Evolutionary conservation across 2,797 vertebrate species (phyloP), one percentile per base, ranked within the genome.

Genomic region (Gambusia yucatana): DNA sequence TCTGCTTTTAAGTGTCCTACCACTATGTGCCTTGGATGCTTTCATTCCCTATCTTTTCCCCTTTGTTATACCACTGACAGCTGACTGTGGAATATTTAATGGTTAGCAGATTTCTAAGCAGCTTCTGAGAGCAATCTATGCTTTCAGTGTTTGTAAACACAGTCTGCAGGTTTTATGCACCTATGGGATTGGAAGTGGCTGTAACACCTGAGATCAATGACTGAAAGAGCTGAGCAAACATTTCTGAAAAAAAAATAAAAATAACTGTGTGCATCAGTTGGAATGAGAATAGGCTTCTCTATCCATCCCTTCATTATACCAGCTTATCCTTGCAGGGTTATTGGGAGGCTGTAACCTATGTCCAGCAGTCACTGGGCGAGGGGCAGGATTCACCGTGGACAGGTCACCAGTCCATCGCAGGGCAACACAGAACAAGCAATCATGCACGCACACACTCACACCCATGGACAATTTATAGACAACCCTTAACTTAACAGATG

Each of bases 151-250:
- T 67, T n/a, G 67, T n/a, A 70, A 13, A 70, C 2, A 6, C 22
- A n/a, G 10, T 70, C 41, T 70, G 67, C 11, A 70, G 41, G 67
- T 70, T 69, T 70, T 44, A 70, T n/a, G 6, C 41, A 70, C 10
- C 10, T 70, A 41, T 70, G 22, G 22, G 6, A 4, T 43, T 70
- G 39, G 67, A 70, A 44, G 25, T 6, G 39, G 6, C 41, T 70
- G 4, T 4, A 44, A 44, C 41, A 70, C 67, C 67, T 44, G 22
- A 70, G 6, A n/a, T 70, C 22, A 69, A 43, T n/a, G 10, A n/a
- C 22, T 70, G 14, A 43, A 70, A 70, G 39, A 43, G 41, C 25
- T 70, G 41, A 44, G 1, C 22, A 25, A 28, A 70, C 33, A 70
- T 70, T 43, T 43, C 30, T 44, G 50, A 25, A 25, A 25, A 52